Percentiles rank a stretch among this genome's conserved stretches.
These are phyloP conservation scores for Stictonetta naevosa DNA, from an alignment of 2,113 vertebrate genomes.

Conservation along the genomic window DNA sequence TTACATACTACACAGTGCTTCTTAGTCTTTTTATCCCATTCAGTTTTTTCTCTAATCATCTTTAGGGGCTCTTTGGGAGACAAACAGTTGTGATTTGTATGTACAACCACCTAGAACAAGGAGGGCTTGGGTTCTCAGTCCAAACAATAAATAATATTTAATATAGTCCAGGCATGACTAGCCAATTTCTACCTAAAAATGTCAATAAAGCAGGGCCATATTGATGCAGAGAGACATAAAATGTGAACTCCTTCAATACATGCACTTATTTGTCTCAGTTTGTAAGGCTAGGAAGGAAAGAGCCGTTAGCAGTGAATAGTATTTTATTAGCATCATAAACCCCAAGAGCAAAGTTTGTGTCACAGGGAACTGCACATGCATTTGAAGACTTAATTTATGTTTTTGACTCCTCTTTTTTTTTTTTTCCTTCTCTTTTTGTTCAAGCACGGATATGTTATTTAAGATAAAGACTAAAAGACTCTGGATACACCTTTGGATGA, in stretches of 20 bases:
- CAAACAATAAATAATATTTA: conserved; percentile 33
- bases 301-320: conserved; percentile 55
- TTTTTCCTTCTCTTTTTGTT: neutral
- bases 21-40: neutral
- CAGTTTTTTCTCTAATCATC: neutral
- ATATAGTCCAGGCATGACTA: conserved; percentile 6
- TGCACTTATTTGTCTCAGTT: conserved; percentile 55
- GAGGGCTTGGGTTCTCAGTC: neutral
- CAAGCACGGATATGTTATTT: neutral
- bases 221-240: conserved; percentile 55
- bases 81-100: neutral
- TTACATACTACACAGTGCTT: neutral
- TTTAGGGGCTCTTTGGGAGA: conserved; percentile 22
- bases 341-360: conserved; percentile 73
- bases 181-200: conserved; percentile 32
- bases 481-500: neutral
- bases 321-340: conserved; percentile 73
- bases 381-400: conserved; percentile 61
- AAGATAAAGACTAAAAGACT: neutral
- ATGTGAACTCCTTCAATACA: conserved; percentile 46
- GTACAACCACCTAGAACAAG: neutral
- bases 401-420: neutral
- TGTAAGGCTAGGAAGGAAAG: conserved; percentile 43
- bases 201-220: conserved; percentile 29
- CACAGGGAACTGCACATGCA: conserved; percentile 60